Conservation (phyloP, 1,140 invertebrate species). For the Drosophila mojavensis region DNA sequence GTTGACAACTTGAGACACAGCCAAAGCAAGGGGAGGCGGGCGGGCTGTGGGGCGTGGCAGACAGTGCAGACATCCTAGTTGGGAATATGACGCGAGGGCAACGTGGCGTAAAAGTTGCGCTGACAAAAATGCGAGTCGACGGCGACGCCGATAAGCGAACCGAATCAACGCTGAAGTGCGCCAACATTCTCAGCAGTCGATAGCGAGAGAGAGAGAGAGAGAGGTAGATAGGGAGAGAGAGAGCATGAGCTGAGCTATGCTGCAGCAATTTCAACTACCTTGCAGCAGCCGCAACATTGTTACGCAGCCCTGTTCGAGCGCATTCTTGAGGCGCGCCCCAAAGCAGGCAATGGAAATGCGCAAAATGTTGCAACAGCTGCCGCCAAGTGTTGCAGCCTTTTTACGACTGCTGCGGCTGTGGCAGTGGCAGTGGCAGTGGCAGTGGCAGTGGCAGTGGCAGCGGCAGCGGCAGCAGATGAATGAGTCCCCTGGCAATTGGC, state of each 20-base stretch:
- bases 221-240: not conserved
- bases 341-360: constrained; percentile 62
- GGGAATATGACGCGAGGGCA: constrained; percentile 49
- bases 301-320: constrained; percentile 19
- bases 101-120: constrained; percentile 55
- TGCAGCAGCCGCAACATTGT: constrained; percentile 36
- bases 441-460: constrained; percentile 30
- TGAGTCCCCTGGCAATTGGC: constrained; percentile 32
- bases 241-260: constrained; percentile 11
- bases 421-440: constrained; percentile 37
- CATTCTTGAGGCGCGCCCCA: constrained; percentile 40
- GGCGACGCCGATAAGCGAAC: constrained; percentile 56
- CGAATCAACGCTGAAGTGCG: constrained; percentile 44
- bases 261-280: constrained; percentile 43
- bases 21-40: not conserved
- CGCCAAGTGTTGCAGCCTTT: constrained; percentile 54
- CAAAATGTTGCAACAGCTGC: constrained; percentile 47
- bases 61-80: constrained; percentile 8
- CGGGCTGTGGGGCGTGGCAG: not conserved
- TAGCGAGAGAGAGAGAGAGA: constrained; percentile 1
- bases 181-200: constrained; percentile 44
- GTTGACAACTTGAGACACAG: constrained; percentile 67
- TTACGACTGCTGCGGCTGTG: constrained; percentile 16
- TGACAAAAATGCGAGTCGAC: constrained; percentile 51
- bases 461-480: constrained; percentile 21